A percentile compares a stretch with the other conserved stretches of the same genome.
Evolutionary conservation across 1,140 invertebrate species (phyloP).

Genomic region (Zaprionus nigranus): DNA sequence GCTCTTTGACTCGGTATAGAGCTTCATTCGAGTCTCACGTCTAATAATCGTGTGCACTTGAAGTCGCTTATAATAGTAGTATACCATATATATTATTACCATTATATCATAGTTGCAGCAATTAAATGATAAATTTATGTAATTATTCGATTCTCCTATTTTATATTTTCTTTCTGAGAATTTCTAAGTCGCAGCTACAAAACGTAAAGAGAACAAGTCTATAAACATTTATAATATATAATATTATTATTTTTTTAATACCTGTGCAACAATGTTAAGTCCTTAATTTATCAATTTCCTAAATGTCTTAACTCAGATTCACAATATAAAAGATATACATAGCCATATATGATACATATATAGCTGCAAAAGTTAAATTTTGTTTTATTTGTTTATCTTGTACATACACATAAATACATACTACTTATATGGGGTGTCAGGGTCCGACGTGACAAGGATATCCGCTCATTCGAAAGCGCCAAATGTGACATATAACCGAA

Average conservation of each 20-base stretch:
- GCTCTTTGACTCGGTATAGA: too few relatives aligned
- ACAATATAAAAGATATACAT: neutral
- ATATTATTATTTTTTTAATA: neutral
- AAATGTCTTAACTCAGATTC: neutral
- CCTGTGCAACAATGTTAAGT: neutral
- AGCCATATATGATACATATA: neutral
- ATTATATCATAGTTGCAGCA: neutral
- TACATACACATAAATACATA: neutral
- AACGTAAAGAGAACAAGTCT: neutral
- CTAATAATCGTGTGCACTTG: neutral
- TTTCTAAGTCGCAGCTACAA: neutral
- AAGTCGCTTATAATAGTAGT: neutral
- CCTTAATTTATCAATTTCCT: neutral
- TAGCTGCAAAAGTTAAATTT: too few relatives aligned
- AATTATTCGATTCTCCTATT: neutral
- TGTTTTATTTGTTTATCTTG: neutral
- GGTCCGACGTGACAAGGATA: constrained; percentile 23
- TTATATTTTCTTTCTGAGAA: neutral
- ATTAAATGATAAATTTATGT: neutral
- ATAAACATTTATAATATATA: neutral
- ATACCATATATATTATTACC: neutral
- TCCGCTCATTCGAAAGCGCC: constrained; percentile 21
- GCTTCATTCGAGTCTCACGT: neutral
- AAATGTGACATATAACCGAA: constrained; percentile 34
- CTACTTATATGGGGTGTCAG: neutral